phyloP scores from a whole-genome alignment of 2,113 vertebrate species.

The Seriola dumerili region DNA sequence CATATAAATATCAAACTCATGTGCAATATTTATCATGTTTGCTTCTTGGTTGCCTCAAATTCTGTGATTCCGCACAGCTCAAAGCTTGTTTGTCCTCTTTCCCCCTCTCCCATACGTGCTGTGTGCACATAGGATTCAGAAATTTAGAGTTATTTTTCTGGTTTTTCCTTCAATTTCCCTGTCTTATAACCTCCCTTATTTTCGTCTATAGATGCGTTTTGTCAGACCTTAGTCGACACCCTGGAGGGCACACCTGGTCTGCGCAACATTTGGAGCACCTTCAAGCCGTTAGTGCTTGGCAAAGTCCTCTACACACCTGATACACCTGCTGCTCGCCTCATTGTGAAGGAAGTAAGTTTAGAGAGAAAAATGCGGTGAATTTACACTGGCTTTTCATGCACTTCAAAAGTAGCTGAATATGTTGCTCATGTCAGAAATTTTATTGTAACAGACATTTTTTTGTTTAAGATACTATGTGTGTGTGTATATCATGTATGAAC shows the following conservation, averaged over 20 bases:
- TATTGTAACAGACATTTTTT: background rate
- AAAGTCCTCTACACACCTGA: conserved; percentile 95
- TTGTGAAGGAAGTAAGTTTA: conserved; percentile 90
- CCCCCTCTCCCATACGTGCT: background rate
- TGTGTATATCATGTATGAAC: background rate
- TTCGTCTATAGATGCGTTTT: conserved; percentile 88
- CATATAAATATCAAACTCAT: conserved; percentile 9
- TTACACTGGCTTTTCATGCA: background rate
- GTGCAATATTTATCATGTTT: conserved; percentile 51
- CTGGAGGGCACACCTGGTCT: conserved; percentile 90
- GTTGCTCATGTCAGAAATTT: too few species aligned
- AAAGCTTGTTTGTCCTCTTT: conserved; percentile 1
- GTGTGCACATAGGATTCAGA: background rate
- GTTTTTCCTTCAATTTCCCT: conserved; percentile 22
- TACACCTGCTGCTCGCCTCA: conserved; percentile 87
- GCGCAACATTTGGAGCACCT: conserved; percentile 91
- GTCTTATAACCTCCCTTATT: conserved; percentile 23
- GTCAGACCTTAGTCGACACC: conserved; percentile 89
- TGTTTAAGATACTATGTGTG: too few species aligned
- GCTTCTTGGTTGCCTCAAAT: conserved; percentile 2
- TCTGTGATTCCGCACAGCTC: background rate
- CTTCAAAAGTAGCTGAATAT: background rate
- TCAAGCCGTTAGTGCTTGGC: conserved; percentile 92
- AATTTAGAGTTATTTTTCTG: background rate
- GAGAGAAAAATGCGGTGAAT: background rate